phyloP scores from a whole-genome alignment of 2,113 vertebrate species.

The Caranx ignobilis region DNA sequence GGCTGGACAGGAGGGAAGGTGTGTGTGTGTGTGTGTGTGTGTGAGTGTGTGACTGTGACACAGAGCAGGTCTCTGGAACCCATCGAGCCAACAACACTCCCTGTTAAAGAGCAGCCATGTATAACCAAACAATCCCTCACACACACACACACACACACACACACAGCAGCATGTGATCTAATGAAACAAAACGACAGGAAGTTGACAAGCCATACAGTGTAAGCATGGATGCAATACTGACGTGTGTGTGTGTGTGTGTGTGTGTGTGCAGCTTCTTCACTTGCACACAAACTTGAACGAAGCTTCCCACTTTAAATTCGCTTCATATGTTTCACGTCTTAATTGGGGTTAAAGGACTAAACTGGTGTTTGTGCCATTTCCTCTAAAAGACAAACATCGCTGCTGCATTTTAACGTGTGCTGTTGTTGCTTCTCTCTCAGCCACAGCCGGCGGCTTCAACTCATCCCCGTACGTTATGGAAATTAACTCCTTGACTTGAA shows the following conservation, averaged over 20 bases:
- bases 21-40: slow-evolving; percentile 4
- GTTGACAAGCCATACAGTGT: neutral
- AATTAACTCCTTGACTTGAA: neutral
- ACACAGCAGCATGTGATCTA: neutral
- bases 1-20: slow-evolving; percentile 1
- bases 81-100: slow-evolving; percentile 15
- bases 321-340: neutral
- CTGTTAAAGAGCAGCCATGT: slow-evolving; percentile 32
- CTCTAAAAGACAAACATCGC: neutral
- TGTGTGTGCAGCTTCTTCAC: neutral
- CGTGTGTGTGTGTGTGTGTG: neutral
- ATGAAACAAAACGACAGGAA: neutral
- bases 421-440: neutral
- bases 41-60: neutral
- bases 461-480: neutral
- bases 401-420: neutral
- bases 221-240: neutral
- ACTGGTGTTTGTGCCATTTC: neutral
- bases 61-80: slow-evolving; percentile 9
- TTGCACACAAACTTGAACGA: too few species aligned
- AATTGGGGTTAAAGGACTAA: neutral
- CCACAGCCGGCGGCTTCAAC: neutral
- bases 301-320: too few species aligned
- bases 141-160: neutral
- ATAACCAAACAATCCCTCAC: slow-evolving; percentile 22